These are phyloP conservation scores for Pandion haliaetus DNA, from an alignment of 2,113 vertebrate genomes.

Conservation along the genomic window DNA sequence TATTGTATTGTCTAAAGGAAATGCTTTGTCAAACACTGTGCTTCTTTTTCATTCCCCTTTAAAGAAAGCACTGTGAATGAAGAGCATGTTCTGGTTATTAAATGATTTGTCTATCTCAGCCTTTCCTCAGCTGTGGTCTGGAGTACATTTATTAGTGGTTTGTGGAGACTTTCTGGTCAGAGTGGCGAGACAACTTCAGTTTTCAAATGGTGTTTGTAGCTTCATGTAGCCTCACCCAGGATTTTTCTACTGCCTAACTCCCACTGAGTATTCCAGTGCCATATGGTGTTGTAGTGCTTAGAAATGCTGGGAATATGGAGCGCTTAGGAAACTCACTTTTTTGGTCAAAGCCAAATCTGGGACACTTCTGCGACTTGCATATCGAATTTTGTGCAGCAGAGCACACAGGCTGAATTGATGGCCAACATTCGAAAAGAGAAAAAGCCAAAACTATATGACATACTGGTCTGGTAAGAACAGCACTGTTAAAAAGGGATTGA, in stretches of 20 bases:
- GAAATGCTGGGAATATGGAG: background rate
- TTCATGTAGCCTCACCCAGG: conserved; percentile 9
- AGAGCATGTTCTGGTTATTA: conserved; percentile 48
- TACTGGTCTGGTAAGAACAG: background rate
- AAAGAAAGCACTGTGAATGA: conserved; percentile 32
- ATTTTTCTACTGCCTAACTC: background rate
- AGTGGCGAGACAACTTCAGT: conserved; percentile 24
- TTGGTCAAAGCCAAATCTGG: background rate
- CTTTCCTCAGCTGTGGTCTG: conserved; percentile 50
- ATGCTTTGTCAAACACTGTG: conserved; percentile 38
- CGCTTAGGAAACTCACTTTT: background rate
- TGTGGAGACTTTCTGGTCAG: conserved; percentile 54
- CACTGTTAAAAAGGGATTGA: background rate
- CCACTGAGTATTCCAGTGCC: background rate
- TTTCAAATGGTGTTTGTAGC: conserved; percentile 21
- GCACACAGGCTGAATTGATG: background rate
- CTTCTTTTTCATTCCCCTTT: conserved; percentile 19
- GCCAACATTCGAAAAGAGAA: background rate
- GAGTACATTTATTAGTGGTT: conserved; percentile 57
- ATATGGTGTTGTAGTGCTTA: background rate
- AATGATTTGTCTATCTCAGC: conserved; percentile 57
- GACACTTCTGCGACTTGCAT: background rate
- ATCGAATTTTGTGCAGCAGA: background rate
- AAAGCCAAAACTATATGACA: background rate
- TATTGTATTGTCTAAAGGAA: conserved; percentile 51